phyloP scores from a whole-genome alignment of 2,797 vertebrate genomes.

The Xyrichtys novacula region DNA sequence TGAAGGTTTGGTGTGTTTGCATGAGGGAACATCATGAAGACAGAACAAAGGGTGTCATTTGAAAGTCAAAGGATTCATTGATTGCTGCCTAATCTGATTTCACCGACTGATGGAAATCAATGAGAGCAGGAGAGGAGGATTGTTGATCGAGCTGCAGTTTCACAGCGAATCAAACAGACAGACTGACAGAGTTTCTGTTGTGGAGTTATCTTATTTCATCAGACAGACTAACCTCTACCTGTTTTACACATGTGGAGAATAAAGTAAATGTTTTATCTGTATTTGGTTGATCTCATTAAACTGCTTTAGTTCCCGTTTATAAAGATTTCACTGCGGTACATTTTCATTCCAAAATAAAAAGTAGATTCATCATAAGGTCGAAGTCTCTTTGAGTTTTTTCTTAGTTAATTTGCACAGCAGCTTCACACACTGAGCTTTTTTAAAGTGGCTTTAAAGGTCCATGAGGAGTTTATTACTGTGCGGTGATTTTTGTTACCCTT shows the following conservation, averaged over 20 bases:
- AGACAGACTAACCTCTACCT: constrained; percentile 31
- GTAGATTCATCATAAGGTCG: constrained; percentile 24
- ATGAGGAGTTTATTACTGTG: too few species aligned
- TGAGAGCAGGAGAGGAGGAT: constrained; percentile 25
- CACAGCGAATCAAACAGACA: not conserved
- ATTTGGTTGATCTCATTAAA: not conserved
- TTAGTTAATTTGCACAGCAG: not conserved
- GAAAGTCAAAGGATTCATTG: constrained; percentile 67
- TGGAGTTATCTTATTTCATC: constrained; percentile 10
- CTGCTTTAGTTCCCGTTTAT: constrained; percentile 6
- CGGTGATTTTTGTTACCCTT: too few species aligned
- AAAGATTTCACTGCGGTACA: constrained; percentile 26
- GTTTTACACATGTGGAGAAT: constrained; percentile 24
- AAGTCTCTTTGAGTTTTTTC: constrained; percentile 14
- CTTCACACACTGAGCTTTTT: not conserved
- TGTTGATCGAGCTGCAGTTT: constrained; percentile 40
- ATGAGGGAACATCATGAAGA: constrained; percentile 40
- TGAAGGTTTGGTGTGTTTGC: constrained; percentile 1
- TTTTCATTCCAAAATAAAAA: constrained; percentile 63
- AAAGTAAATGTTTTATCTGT: not conserved
- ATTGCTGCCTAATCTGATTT: constrained; percentile 65
- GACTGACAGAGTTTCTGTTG: constrained; percentile 16
- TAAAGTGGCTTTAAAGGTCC: too few species aligned
- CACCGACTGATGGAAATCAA: constrained; percentile 59
- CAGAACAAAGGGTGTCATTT: constrained; percentile 60